Conservation (phyloP, 2,797 vertebrate genomes). For the Spatula clypeata region DNA sequence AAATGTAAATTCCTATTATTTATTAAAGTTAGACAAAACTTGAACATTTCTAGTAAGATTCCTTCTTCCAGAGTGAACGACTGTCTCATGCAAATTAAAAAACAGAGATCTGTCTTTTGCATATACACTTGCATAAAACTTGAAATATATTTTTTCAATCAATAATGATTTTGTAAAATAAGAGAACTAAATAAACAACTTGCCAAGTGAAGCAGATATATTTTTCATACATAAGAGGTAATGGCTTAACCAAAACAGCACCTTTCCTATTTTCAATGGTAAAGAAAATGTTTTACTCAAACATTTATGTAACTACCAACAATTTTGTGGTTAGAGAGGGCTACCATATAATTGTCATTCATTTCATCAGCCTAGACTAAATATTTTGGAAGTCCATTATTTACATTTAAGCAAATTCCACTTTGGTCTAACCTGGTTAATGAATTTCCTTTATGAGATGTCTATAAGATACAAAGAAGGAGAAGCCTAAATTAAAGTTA, state of each 20-base stretch:
- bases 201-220: background rate
- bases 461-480: background rate
- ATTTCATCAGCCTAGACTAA: background rate
- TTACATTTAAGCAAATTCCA: background rate
- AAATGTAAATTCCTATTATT: background rate
- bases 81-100: background rate
- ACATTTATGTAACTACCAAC: background rate
- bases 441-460: background rate
- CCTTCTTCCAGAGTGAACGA: background rate
- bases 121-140: background rate
- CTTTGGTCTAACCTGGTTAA: background rate
- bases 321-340: background rate
- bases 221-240: background rate
- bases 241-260: background rate
- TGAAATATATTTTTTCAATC: background rate
- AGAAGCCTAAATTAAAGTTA: background rate
- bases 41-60: background rate
- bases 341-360: background rate
- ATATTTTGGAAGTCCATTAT: constrained; percentile 1
- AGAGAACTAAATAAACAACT: background rate
- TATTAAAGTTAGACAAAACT: background rate
- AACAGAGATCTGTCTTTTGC: background rate
- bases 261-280: background rate
- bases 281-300: background rate
- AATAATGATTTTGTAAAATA: background rate